These are phyloP conservation scores for Arctocebus calabarensis DNA, from an alignment of 2,797 vertebrate species.

Conservation along the genomic window DNA sequence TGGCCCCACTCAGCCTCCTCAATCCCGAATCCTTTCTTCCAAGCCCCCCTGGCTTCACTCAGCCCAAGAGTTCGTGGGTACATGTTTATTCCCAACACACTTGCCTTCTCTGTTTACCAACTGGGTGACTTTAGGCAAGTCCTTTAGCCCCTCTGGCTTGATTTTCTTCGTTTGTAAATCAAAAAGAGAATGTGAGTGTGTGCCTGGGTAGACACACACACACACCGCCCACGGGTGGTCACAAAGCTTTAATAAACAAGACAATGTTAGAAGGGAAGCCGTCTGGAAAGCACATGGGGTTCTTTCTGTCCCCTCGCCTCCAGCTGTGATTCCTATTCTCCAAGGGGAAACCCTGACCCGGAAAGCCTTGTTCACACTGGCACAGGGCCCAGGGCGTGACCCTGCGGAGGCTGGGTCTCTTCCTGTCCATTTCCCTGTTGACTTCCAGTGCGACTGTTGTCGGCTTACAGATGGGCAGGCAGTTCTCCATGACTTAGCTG, in stretches of 20 bases:
- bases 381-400: constrained; percentile 33
- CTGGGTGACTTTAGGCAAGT: neutral
- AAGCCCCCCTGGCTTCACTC: neutral
- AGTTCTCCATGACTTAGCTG: neutral
- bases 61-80: neutral
- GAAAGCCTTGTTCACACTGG: constrained; percentile 49
- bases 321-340: constrained; percentile 47
- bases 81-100: neutral
- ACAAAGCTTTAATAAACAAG: constrained; percentile 38
- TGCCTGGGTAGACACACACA: neutral
- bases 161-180: neutral
- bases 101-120: neutral
- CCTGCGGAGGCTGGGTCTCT: constrained; percentile 33
- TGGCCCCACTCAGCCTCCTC: neutral
- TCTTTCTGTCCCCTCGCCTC: neutral
- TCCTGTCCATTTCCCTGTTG: constrained; percentile 75
- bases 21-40: neutral
- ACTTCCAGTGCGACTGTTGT: constrained; percentile 38
- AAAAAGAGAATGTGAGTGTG: neutral
- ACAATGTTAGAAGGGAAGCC: neutral
- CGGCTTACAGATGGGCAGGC: neutral
- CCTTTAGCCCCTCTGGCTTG: neutral
- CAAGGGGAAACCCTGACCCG: constrained; percentile 69
- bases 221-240: neutral
- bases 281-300: constrained; percentile 31